Evolutionary conservation across 2,797 vertebrate genomes (phyloP).

Genomic region (Coranthus polyacanthus): DNA sequence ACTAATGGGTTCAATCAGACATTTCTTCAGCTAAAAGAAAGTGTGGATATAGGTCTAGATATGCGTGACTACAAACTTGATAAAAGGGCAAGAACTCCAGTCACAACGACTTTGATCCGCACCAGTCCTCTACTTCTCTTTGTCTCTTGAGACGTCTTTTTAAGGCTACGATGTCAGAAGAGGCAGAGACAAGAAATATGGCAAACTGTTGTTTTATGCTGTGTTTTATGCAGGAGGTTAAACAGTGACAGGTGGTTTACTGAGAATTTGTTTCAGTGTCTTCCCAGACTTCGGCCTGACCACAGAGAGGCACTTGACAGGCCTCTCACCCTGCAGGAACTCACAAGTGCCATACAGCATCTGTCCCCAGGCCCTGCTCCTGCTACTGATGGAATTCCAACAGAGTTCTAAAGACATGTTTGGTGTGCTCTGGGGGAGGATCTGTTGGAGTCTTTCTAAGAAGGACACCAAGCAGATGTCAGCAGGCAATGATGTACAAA

Average conservation of each 20-base stretch:
- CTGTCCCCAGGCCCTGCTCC: slow-evolving; percentile 41
- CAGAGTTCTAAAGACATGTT: slow-evolving; percentile 52
- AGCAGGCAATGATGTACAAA: slow-evolving; percentile 37
- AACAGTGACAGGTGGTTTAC: slow-evolving; percentile 58
- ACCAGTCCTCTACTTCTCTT: not conserved
- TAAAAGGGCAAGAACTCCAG: slow-evolving; percentile 33
- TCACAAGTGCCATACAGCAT: slow-evolving; percentile 56
- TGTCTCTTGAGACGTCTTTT: slow-evolving; percentile 17
- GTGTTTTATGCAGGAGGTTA: slow-evolving; percentile 25
- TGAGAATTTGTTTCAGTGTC: slow-evolving; percentile 67
- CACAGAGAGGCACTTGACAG: slow-evolving; percentile 61
- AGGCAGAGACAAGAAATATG: slow-evolving; percentile 28
- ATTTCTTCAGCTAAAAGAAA: too few relatives aligned
- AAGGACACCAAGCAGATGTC: slow-evolving; percentile 51
- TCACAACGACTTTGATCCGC: slow-evolving; percentile 5
- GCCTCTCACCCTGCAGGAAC: slow-evolving; percentile 62
- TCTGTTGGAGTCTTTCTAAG: slow-evolving; percentile 37
- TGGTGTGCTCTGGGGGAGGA: slow-evolving; percentile 36
- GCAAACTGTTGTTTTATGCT: slow-evolving; percentile 31
- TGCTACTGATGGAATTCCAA: slow-evolving; percentile 61
- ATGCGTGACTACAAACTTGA: too few relatives aligned
- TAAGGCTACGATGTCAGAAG: slow-evolving; percentile 33
- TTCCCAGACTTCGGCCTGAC: slow-evolving; percentile 54
- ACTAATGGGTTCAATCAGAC: too few relatives aligned
- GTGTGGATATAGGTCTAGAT: too few relatives aligned